Base-by-base conservation (phyloP, 2,888 invertebrate genomes). In the Sicus ferrugineus region DNA sequence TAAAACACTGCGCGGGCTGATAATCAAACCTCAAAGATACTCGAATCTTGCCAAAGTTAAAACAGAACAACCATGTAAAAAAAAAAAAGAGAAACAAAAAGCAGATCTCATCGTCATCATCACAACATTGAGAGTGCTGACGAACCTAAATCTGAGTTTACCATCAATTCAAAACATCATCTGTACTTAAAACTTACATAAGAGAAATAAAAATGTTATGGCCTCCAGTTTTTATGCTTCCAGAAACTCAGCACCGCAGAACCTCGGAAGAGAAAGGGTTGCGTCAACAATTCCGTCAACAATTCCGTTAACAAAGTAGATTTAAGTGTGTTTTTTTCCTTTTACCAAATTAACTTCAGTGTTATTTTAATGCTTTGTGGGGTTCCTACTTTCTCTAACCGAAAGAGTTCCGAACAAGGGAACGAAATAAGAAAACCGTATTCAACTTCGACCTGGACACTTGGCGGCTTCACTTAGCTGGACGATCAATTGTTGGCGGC, bases 361-460 rank as follows among this genome's bases (percentile, higher is more conserved):
- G 7, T 16, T 19, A 26, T 28, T 62, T n/a, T 4, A 21, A 19
- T 42, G 16, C 30, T 26, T 5, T 30, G 16, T 58, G 30, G 28
- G 4, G 58, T 28, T 28, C 7, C n/a, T 56, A 6, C 2, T 11
- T 52, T 52, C 26, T 26, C 26, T 56, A 11, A 42, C 3, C 21
- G 59, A 31, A 59, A 30, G 52, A 16, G 31, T n/a, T 19, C 4
- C 30, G n/a, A 1, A 31, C 19, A 30, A 30, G 31, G 11, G 5
- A 58, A 7, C 23, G 4, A 59, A 56, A 16, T 34, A 42, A 7
- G 14, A 38, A 46, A 46, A 26, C 62, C n/a, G 23, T 46, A 48
- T 16, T 62, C 46, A 62, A 62, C 62, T 62, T 42, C 26, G 62
- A 62, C 62, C 62, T 46, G 62, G n/a, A 42, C 46, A 28, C 62